These are phyloP conservation scores for Drosophila meridiana DNA, from an alignment of 2,888 invertebrate genomes.

Conservation along the genomic window DNA sequence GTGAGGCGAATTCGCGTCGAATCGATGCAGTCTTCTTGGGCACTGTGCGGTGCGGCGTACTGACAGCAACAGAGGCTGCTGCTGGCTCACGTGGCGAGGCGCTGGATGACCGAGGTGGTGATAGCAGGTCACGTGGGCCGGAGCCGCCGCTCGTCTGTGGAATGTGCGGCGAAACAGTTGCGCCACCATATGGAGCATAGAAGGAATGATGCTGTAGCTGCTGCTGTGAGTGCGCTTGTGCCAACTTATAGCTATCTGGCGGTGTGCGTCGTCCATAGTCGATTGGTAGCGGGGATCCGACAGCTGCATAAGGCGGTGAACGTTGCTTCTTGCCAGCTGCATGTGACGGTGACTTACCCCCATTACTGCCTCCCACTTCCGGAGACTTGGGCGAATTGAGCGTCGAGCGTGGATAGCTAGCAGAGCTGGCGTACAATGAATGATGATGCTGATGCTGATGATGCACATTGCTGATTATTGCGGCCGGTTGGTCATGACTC, in stretches of 20 bases:
- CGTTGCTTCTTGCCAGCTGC: slow-evolving; percentile 76
- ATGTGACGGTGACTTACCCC: slow-evolving; percentile 77
- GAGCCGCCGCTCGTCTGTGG: slow-evolving; percentile 50
- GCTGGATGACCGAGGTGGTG: slow-evolving; percentile 79
- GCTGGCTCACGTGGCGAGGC: slow-evolving; percentile 77
- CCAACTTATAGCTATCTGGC: slow-evolving; percentile 66
- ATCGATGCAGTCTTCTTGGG: slow-evolving; percentile 85
- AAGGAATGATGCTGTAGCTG: slow-evolving; percentile 73
- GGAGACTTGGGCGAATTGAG: slow-evolving; percentile 85
- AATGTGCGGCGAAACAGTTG: slow-evolving; percentile 69
- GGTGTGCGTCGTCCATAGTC: slow-evolving; percentile 79
- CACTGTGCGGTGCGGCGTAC: slow-evolving; percentile 83
- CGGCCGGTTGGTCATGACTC: slow-evolving; percentile 66
- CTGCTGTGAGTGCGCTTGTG: slow-evolving; percentile 66
- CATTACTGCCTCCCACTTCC: slow-evolving; percentile 81
- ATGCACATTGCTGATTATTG: slow-evolving; percentile 76
- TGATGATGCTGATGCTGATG: slow-evolving; percentile 68
- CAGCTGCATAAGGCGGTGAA: slow-evolving; percentile 82
- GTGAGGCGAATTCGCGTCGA: slow-evolving; percentile 85
- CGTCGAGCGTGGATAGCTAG: slow-evolving; percentile 80
- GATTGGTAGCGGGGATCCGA: slow-evolving; percentile 74
- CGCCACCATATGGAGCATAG: slow-evolving; percentile 78
- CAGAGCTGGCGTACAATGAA: slow-evolving; percentile 76
- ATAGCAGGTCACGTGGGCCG: slow-evolving; percentile 64
- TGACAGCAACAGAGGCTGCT: slow-evolving; percentile 37